Base-by-base conservation (phyloP, 2,888 invertebrate species). In the Fragum sueziense region DNA sequence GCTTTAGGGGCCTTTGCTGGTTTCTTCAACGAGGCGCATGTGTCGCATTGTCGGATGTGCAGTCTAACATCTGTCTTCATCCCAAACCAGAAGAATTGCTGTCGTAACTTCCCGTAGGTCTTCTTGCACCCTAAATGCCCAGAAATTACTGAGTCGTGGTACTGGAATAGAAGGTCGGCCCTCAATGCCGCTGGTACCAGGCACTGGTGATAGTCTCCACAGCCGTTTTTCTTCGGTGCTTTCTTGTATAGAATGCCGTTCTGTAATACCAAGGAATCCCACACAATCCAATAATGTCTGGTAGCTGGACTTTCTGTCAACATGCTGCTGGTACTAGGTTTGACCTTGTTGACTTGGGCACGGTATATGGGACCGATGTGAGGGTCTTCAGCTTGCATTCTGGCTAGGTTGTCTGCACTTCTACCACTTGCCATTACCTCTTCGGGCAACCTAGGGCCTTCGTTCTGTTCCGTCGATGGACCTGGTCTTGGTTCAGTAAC, bases 1-100 rank as follows among this genome's bases (percentile, higher is more conserved):
- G 54, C 47, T 47, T n/a, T 37, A 7, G 68, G 62, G 11, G 80
- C 73, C 67, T 37, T 76, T 27, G 82, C 73, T 22, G 41, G 72
- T 29, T 65, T 69, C 51, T 83, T 83, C 20, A 54, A 41, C 14
- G 34, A 14, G 2, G 65, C 68, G 78, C 80, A 75, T 2, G n/a
- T 37, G 20, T 59, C 74, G 59, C 73, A 72, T 51, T 59, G 41
- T 47, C 22, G n/a, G 0, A 76, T 34, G 33, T 52, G 69, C 0
- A 76, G 17, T 17, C n/a, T 65, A 0, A 80, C 67, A 25, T 78
- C 76, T 37, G 51, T 67, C 41, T 71, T 65, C 52, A 79, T 25
- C 0, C 62, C 29, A 70, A 34, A 69, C 69, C 69, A 69, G 20
- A 51, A 51, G 29, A 69, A 69, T 14, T n/a, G 34, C 29, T 47